Evolutionary conservation across 1,140 invertebrate genomes (phyloP).

Genomic region (Calliphora vicina): DNA sequence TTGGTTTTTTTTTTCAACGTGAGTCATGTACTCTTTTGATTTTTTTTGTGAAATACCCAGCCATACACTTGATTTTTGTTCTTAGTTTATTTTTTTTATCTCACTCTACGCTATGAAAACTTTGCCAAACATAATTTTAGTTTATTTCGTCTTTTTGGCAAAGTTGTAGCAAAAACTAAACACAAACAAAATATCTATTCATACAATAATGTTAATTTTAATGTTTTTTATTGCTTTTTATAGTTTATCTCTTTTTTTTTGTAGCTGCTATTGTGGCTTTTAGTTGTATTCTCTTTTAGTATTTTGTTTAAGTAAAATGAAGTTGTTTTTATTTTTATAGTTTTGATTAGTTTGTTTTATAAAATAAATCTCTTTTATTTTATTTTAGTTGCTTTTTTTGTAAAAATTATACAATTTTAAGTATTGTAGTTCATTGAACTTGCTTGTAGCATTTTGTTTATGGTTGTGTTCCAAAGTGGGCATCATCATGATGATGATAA

Average conservation of each 20-base stretch:
- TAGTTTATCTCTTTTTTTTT: not conserved
- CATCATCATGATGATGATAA: not conserved
- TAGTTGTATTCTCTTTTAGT: not conserved
- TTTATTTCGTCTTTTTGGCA: not conserved
- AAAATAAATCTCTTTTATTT: conserved; percentile 1
- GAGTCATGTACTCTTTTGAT: too few species aligned
- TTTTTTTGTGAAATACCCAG: too few species aligned
- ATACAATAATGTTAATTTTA: not conserved
- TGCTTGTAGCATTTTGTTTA: not conserved
- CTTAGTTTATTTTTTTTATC: too few species aligned
- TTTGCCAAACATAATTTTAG: conserved; percentile 5
- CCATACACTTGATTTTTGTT: too few species aligned
- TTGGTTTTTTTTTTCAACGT: too few species aligned
- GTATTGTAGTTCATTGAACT: not conserved
- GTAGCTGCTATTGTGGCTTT: not conserved
- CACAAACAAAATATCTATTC: not conserved
- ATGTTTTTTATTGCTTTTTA: not conserved
- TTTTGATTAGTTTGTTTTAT: not conserved
- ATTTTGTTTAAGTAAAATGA: not conserved
- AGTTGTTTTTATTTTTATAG: not conserved
- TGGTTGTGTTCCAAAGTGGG: not conserved
- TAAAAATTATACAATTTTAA: not conserved
- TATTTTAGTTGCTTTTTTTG: not conserved
- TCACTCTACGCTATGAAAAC: not conserved
- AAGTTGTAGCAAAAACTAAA: not conserved